Evolutionary conservation across 2,797 vertebrate genomes (phyloP).

Genomic region (Fundulus diaphanus): DNA sequence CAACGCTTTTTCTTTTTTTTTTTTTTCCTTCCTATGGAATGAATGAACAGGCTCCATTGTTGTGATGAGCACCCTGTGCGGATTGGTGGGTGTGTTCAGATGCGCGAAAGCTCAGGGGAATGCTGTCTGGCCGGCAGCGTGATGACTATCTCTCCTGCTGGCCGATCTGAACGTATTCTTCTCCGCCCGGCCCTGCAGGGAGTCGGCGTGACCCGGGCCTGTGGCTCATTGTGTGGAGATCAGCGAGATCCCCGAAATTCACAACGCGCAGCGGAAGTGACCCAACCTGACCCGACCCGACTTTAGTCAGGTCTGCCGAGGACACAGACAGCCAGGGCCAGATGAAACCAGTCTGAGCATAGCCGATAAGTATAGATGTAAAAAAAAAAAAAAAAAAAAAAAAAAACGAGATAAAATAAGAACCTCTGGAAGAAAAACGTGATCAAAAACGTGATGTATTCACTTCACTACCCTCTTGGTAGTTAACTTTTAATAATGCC

Average conservation of each 20-base stretch:
- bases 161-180: constrained; percentile 74
- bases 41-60: constrained; percentile 37
- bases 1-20: constrained; percentile 5
- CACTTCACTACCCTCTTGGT: constrained; percentile 10
- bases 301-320: constrained; percentile 53
- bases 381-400: neutral
- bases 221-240: constrained; percentile 79
- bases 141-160: constrained; percentile 72
- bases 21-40: constrained; percentile 25
- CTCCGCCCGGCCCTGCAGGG: constrained; percentile 63
- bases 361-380: constrained; percentile 7
- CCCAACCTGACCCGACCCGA: constrained; percentile 63
- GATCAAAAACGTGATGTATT: neutral
- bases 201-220: constrained; percentile 60
- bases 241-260: constrained; percentile 78
- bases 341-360: constrained; percentile 54
- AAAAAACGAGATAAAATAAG: neutral
- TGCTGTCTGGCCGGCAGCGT: constrained; percentile 58
- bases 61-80: constrained; percentile 7
- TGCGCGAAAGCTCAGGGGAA: constrained; percentile 51
- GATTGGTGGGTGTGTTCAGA: constrained; percentile 23
- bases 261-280: constrained; percentile 76
- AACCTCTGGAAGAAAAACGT: neutral
- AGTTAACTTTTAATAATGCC: constrained; percentile 13
- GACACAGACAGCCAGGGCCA: constrained; percentile 42